Base-by-base conservation (phyloP, 2,888 invertebrate genomes). In the Rhabditoides inermis region DNA sequence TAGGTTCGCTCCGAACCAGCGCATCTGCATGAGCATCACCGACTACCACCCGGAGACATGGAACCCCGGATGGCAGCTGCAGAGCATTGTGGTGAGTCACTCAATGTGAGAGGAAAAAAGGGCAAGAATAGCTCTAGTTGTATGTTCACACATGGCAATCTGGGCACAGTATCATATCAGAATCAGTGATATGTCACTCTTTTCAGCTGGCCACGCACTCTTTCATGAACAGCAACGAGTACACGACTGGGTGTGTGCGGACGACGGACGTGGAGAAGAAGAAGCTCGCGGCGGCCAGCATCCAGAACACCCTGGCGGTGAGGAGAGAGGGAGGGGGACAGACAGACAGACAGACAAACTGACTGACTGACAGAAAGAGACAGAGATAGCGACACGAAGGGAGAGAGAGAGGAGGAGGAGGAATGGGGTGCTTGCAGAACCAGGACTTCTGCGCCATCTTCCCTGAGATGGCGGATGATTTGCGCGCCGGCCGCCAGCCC, bases 21-120 rank as follows among this genome's bases (percentile, higher is more conserved):
- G 81, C 52, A 66, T 98, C 58, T 99, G 98, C 80, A 84, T 99
- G 65, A 94, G 92, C 66, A 98, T 86, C 65, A 86, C 87, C 51
- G 91, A 92, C 79, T 92, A 88, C 77, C 92, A 92, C 78, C 91
- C 91, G 0, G 95, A 98, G 77, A 90, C 92, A 2, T 99, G 98
- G 98, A 98, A 98, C 80, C 98, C 98, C 10, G 90, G 94, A 2
- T 98, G 95, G 95, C 80, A 81, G 26, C 94, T 95, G 42, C 89
- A 91, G 0, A 94, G 95, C 0, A 98, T 98, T 74, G 83, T 98
- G 40, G 60, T 60, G 4, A 47, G 30, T 49, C 20, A 15, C 40
- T 22, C n/a, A 6, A n/a, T n/a, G n/a, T n/a, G n/a, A n/a, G n/a
- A n/a, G n/a, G n/a, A n/a, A n/a, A n/a, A n/a, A n/a, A n/a, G n/a